These are phyloP conservation scores for Neosalanx taihuensis DNA, from an alignment of 2,797 vertebrate genomes.

Conservation along the genomic window DNA sequence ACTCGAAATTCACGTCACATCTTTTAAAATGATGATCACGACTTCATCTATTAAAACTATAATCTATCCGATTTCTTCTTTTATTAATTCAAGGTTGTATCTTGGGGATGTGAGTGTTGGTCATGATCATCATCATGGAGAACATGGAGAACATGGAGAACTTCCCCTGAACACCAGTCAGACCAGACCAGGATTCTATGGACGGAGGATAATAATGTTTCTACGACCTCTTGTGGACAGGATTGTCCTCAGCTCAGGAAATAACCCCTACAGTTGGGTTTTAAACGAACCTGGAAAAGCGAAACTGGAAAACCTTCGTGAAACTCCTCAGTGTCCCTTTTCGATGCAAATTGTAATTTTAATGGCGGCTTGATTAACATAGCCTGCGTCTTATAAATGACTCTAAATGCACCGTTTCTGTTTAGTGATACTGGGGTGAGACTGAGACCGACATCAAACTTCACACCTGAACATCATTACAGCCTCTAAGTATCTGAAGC, in stretches of 20 bases:
- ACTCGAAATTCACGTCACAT: not conserved
- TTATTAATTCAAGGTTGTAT: no score
- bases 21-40: not conserved
- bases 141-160: not conserved
- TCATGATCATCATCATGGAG: no score
- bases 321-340: slow-evolving; percentile 21
- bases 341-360: slow-evolving; percentile 45
- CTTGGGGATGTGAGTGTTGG: not conserved
- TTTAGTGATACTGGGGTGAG: slow-evolving; percentile 34
- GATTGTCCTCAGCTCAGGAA: slow-evolving; percentile 31
- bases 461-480: slow-evolving; percentile 70
- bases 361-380: slow-evolving; percentile 50
- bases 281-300: no score
- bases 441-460: slow-evolving; percentile 18
- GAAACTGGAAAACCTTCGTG: slow-evolving; percentile 2
- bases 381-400: slow-evolving; percentile 50
- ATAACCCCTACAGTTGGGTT: slow-evolving; percentile 15
- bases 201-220: slow-evolving; percentile 61
- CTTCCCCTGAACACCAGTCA: not conserved
- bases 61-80: not conserved
- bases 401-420: slow-evolving; percentile 31
- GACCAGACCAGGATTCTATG: slow-evolving; percentile 5
- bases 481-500: slow-evolving; percentile 56
- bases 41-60: not conserved
- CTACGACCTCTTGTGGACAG: slow-evolving; percentile 77